Evolutionary conservation across 2,888 invertebrate species (phyloP), one percentile per base, ranked within the genome.

Genomic region (Plusia festucae): DNA sequence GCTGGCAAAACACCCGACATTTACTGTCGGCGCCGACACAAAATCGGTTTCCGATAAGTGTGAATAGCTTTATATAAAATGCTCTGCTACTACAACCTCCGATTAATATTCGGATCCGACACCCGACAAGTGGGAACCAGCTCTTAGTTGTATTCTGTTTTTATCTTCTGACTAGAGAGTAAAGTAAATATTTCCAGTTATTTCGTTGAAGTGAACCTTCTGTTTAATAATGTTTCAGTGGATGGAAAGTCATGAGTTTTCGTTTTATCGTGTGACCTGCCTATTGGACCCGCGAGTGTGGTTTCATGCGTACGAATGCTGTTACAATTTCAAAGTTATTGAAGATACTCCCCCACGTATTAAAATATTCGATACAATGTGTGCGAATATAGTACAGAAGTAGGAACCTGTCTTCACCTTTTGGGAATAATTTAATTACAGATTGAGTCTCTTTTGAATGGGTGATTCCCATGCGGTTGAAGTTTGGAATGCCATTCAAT

Each of bases 251-350:
- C 46, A 20, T 49, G 46, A 49, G 46, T 49, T 11, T 18, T 18
- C 46, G 11, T 49, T 49, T 49, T 9, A 49, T 49, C 20, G 46
- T 49, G 46, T 46, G 46, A 18, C 46, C 18, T 18, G 16, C 2
- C 2, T 46, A 49, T 49, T 49, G 46, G 46, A 11, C 46, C 46
- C 46, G 46, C 9, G 46, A 49, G 46, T 18, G 46, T 20, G 46
- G 18, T 49, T 9, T 18, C 20, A 20, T 49, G 46, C 18, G 46
- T 49, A n/a, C 46, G 16, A 46, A 16, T 46, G 46, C 9, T 11
- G 20, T 49, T 20, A 49, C 46, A 13, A 46, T 11, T 49, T 4
- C 46, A 11, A 49, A 49, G 20, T 20, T 11, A 49, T 11, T 20
- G 46, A 16, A 49, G 20, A 13, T 20, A 6, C 9, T 49, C 18